phyloP scores from a whole-genome alignment of 2,888 invertebrate genomes.

The Drosophila heteroneura region DNA sequence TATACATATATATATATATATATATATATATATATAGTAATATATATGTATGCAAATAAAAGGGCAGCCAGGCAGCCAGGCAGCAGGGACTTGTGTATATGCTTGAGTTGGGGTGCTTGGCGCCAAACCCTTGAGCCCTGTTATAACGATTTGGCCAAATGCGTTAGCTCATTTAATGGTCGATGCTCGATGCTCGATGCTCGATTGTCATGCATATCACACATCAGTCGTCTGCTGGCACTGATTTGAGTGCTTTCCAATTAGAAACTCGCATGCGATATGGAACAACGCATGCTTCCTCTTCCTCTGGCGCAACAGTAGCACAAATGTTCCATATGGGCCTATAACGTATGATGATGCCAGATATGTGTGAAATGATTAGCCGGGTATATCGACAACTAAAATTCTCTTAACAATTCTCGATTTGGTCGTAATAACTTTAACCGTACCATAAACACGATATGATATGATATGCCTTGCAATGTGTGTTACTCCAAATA shows the following conservation, averaged over 20 bases:
- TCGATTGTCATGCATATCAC: conserved; percentile 53
- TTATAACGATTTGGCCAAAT: conserved; percentile 24
- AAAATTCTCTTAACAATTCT: neutral
- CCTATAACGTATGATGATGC: conserved; percentile 15
- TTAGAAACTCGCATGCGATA: conserved; percentile 67
- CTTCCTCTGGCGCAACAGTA: conserved; percentile 22
- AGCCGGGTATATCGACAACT: neutral
- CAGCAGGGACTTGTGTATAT: neutral
- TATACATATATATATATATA: neutral
- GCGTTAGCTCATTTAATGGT: conserved; percentile 4
- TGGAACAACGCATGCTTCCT: conserved; percentile 7
- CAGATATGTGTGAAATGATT: neutral
- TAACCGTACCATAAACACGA: neutral
- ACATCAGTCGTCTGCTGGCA: conserved; percentile 46
- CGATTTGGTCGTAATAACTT: neutral
- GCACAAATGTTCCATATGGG: conserved; percentile 32
- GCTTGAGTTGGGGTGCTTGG: conserved; percentile 22
- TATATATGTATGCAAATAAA: neutral
- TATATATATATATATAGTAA: neutral
- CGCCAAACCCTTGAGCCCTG: conserved; percentile 38
- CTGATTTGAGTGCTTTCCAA: conserved; percentile 76
- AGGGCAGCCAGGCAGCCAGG: conserved; percentile 15
- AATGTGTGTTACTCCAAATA: neutral
- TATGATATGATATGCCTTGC: neutral
- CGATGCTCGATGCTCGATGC: conserved; percentile 21